Conservation (phyloP, 2,113 vertebrate genomes). For the Pomatorhinus ruficollis region DNA sequence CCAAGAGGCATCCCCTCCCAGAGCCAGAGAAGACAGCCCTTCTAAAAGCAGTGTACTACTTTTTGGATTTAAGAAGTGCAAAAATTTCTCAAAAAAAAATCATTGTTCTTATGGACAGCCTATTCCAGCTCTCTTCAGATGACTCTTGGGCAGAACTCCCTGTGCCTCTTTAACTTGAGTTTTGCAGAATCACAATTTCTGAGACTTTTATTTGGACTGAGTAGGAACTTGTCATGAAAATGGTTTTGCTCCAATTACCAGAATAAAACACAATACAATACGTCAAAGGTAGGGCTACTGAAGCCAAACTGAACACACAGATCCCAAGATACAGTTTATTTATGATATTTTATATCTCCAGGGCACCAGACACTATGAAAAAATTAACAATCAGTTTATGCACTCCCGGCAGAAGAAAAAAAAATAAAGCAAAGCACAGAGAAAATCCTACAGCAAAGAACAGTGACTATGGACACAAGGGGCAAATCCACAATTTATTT, state of each 20-base stretch:
- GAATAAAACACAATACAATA: neutral
- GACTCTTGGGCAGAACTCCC: neutral
- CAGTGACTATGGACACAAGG: neutral
- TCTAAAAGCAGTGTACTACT: neutral
- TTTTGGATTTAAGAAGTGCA: neutral
- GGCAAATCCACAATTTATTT: neutral
- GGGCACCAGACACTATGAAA: neutral
- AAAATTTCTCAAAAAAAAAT: neutral
- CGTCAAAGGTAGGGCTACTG: neutral
- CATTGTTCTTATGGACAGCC: neutral
- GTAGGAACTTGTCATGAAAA: neutral
- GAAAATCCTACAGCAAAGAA: neutral
- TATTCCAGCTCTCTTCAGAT: neutral
- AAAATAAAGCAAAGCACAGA: neutral
- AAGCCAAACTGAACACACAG: neutral
- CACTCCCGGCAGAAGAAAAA: neutral
- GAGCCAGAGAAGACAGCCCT: neutral
- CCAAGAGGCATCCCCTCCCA: neutral
- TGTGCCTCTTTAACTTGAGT: accelerated
- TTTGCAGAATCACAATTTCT: neutral
- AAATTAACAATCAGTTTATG: neutral
- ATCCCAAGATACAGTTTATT: neutral
- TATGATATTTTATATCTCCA: neutral
- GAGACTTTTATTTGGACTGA: neutral
- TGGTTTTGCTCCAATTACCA: neutral